A percentile compares a stretch with the other conserved stretches of the same genome.
Evolutionary conservation across 2,888 invertebrate species (phyloP).

Genomic region (Trisateles emortualis): DNA sequence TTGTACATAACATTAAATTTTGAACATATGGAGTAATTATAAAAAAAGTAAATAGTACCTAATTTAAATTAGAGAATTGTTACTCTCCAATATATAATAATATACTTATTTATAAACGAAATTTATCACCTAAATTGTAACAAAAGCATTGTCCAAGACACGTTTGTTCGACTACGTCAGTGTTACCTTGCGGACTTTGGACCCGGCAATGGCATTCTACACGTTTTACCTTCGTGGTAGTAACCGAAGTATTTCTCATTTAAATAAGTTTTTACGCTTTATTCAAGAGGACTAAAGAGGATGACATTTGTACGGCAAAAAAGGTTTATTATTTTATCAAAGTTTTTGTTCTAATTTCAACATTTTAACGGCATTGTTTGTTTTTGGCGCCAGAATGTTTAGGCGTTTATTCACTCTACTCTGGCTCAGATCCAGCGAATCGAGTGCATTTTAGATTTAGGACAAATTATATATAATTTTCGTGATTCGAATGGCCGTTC

Average conservation of each 20-base stretch:
- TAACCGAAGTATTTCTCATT: conserved; percentile 24
- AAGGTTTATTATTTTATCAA: conserved; percentile 16
- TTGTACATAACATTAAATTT: background rate
- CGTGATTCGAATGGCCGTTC: conserved; percentile 20
- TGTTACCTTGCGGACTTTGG: conserved; percentile 83
- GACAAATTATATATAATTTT: conserved; percentile 42
- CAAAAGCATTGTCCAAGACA: conserved; percentile 67
- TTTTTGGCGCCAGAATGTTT: conserved; percentile 54
- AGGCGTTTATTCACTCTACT: conserved; percentile 33
- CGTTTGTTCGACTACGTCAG: conserved; percentile 66
- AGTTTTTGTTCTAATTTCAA: background rate
- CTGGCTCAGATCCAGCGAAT: conserved; percentile 59
- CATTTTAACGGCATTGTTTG: conserved; percentile 18
- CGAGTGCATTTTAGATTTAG: conserved; percentile 52
- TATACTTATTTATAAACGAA: conserved; percentile 28
- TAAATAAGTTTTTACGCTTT: conserved; percentile 7
- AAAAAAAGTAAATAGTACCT: background rate
- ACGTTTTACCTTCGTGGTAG: conserved; percentile 67
- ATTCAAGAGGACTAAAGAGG: conserved; percentile 4
- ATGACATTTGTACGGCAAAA: background rate
- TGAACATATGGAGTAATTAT: background rate
- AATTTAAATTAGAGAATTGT: no score
- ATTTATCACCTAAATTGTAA: conserved; percentile 42
- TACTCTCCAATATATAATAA: no score
- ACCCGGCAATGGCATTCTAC: conserved; percentile 74